phyloP scores from a whole-genome alignment of 2,113 vertebrate genomes.

The Gobius niger region DNA sequence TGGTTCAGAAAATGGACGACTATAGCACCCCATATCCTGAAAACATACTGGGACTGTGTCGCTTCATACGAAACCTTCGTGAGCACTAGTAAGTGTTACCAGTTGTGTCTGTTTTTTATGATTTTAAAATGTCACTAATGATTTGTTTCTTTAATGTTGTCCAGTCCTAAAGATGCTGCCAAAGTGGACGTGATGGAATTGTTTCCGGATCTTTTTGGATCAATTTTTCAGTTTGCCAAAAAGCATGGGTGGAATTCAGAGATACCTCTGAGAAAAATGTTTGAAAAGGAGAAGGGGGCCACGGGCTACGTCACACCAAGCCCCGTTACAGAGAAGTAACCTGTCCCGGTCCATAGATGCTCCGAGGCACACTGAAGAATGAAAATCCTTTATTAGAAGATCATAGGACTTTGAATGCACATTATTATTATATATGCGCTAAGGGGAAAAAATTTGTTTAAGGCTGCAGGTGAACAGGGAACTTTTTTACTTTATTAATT shows the following conservation, averaged over 20 bases:
- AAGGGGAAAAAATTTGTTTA: too few relatives aligned
- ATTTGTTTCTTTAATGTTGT: neutral
- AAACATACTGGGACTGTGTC: neutral
- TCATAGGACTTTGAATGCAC: too few relatives aligned
- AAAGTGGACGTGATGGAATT: slow-evolving; percentile 10
- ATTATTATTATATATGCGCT: too few relatives aligned
- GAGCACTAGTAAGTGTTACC: neutral
- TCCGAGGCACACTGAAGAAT: too few relatives aligned
- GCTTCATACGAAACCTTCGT: neutral
- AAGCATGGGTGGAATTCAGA: slow-evolving; percentile 47
- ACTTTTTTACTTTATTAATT: too few relatives aligned
- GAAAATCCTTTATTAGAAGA: too few relatives aligned
- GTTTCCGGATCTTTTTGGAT: slow-evolving; percentile 63
- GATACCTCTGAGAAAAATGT: slow-evolving; percentile 37
- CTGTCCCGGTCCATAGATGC: too few relatives aligned
- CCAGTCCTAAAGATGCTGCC: slow-evolving; percentile 31
- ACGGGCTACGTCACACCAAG: neutral
- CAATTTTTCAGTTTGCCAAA: slow-evolving; percentile 54
- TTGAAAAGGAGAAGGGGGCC: slow-evolving; percentile 5
- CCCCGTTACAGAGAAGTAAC: too few relatives aligned
- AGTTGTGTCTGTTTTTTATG: neutral
- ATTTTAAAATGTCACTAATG: neutral
- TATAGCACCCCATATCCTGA: neutral
- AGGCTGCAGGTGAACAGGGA: too few relatives aligned
- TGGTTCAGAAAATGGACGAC: neutral